A percentile compares a stretch with the other conserved stretches of the same genome.
These are phyloP conservation scores for Scaptomyza graminum DNA, from an alignment of 1,140 invertebrate species.

Conservation along the genomic window DNA sequence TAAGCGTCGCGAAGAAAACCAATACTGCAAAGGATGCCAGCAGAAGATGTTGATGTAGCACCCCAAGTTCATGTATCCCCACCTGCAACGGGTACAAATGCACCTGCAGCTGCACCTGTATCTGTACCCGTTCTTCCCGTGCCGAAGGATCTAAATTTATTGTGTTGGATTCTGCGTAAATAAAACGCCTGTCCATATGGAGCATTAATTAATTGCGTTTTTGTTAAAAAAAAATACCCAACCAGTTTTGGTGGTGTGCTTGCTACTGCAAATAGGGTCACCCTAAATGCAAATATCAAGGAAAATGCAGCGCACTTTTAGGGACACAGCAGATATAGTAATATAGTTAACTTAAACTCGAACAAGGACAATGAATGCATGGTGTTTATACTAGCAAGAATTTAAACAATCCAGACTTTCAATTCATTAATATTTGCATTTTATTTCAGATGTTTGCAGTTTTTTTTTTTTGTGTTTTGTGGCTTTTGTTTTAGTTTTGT, in stretches of 20 bases:
- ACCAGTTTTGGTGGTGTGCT: too few relatives aligned
- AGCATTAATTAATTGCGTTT: neutral
- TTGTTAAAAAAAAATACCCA: too few relatives aligned
- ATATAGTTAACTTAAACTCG: too few relatives aligned
- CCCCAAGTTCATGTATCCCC: neutral
- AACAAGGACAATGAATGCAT: too few relatives aligned
- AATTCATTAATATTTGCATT: conserved; percentile 37
- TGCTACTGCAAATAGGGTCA: too few relatives aligned
- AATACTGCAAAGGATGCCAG: conserved; percentile 64
- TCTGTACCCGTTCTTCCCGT: neutral
- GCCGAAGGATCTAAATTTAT: conserved; percentile 24
- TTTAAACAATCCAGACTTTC: neutral
- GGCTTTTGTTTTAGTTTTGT: conserved; percentile 21
- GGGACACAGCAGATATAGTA: too few relatives aligned
- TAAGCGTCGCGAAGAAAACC: conserved; percentile 44
- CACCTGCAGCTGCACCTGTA: neutral
- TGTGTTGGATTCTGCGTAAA: conserved; percentile 22
- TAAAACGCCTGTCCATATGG: neutral
- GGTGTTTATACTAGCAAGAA: too few relatives aligned
- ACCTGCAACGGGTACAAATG: too few relatives aligned
- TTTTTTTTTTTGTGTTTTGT: conserved; percentile 24
- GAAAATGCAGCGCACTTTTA: too few relatives aligned
- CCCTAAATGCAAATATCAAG: too few relatives aligned
- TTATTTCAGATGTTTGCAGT: conserved; percentile 43
- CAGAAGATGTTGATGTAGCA: conserved; percentile 29